Base-by-base conservation (phyloP, 1,140 invertebrate genomes). In the Drosophila sechellia region DNA sequence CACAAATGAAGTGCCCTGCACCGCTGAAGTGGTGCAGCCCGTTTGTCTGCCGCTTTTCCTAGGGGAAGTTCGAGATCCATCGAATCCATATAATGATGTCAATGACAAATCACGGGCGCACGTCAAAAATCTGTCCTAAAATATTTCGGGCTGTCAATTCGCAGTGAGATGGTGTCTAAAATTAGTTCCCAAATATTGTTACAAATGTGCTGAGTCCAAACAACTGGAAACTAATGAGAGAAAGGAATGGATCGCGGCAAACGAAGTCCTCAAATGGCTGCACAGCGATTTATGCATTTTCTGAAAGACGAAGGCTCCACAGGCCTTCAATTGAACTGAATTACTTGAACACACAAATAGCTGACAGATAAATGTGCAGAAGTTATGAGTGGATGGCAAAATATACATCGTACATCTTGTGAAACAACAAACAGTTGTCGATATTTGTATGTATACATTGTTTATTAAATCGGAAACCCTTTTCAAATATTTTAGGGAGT, bases 141-240 rank as follows among this genome's bases (percentile, higher is more conserved):
- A 91, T 91, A 89, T 91, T 90, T 75, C 77, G 75, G n/a, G 64
- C 80, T 91, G 90, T 91, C 90, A 90, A 79, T 89, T 83, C 56
- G 84, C 60, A 58, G 55, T n/a, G 63, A 46, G 39, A 20, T 22
- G 6, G 46, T 37, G 71, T 85, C 90, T 91, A 91, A 91, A 91
- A 91, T 91, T 91, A 91, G 90, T 91, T 91, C 72, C 70, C 66
- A 91, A 91, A 91, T 91, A 91, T 91, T 91, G 86, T 91, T 91
- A 91, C 90, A 91, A 91, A 90, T 91, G 90, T 91, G 83, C 80
- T 90, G 86, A 91, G 78, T 91, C 81, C 63, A 91, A 90, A 87
- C 90, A 91, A 91, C 84, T 89, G 84, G 63, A 71, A 46, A 71
- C 57, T 68, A 68, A 49, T 49, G 53, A 58, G 70, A 52, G 25